Evolutionary conservation across 2,797 vertebrate genomes (phyloP), one percentile per base, ranked within the genome.

Genomic region (Lacerta agilis): DNA sequence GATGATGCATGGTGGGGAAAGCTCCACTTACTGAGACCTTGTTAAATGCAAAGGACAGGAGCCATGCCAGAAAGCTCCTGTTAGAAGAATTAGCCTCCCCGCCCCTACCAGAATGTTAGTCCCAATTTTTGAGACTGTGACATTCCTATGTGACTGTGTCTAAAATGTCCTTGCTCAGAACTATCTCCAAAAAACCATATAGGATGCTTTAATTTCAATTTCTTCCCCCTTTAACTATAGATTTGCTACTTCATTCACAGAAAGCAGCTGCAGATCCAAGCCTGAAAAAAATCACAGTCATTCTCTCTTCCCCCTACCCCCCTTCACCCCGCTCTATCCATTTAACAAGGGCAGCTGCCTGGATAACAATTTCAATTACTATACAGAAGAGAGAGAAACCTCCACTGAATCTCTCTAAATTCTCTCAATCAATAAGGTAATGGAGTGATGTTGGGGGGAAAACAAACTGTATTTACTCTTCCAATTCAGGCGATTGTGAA

Each of bases 341-440:
- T 15, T 76, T 81, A 88, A 58, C 2, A 86, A 64, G 25, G 80
- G 55, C 38, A 64, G 2, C 27, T 81, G 4, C 13, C 58, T 84
- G 7, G 27, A 45, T 38, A 82, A 71, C 33, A 79, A 89, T 88
- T 86, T 79, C 79, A 73, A 64, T 78, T 71, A 78, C 23, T 86
- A 82, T 4, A 4, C 71, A 23, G 13, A 79, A 1, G 82, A 0
- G 0, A 3, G 38, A 38, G 7, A 71, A 45, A 49, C 8, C 38
- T 75, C 36, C 10, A 36, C 23, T 36, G 8, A 0, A 76, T 64
- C 83, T 2, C 83, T 2, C 8, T 76, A 4, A 73, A 64, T 88
- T 82, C 75, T 77, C 38, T 17, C 71, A 41, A 71, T 92, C 61
- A 36, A 2, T 78, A 88, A 87, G 25, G 41, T 9, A 9, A 0